Percentiles rank a stretch among this genome's conserved stretches.
These are phyloP conservation scores for Schizopygopsis malacanthus DNA, from an alignment of 2,797 vertebrate species.

Conservation along the genomic window DNA sequence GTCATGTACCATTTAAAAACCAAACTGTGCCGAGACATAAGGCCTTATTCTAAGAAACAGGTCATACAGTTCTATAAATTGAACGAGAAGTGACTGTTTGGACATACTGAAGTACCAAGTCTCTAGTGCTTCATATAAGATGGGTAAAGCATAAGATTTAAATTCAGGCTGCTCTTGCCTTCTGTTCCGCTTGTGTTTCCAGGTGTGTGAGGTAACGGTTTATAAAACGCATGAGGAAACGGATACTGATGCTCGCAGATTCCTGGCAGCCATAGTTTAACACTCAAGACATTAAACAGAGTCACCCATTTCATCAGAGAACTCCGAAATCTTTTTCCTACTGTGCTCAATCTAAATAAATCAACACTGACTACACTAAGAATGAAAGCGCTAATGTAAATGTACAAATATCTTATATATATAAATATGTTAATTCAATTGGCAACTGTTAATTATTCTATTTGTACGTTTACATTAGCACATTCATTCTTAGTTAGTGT, in stretches of 20 bases:
- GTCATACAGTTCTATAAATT: background rate
- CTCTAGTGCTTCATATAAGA: conserved; percentile 6
- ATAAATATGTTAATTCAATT: too few relatives aligned
- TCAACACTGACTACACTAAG: background rate
- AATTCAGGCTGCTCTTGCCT: conserved; percentile 2
- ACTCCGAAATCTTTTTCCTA: background rate
- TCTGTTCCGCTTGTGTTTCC: conserved; percentile 21
- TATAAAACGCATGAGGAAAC: conserved; percentile 21
- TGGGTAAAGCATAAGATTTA: background rate
- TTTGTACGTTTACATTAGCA: too few relatives aligned
- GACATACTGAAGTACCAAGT: background rate
- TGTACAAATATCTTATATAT: background rate
- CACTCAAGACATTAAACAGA: conserved; percentile 30
- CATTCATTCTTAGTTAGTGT: too few relatives aligned
- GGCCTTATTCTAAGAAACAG: background rate
- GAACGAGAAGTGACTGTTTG: background rate
- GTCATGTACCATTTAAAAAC: background rate
- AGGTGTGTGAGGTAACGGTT: conserved; percentile 47
- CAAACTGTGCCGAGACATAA: background rate
- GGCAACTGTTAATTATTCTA: too few relatives aligned
- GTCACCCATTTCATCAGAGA: conserved; percentile 10
- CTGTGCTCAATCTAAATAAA: background rate
- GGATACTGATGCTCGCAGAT: conserved; percentile 15
- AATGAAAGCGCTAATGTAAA: background rate
- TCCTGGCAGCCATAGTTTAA: conserved; percentile 23